Conservation (phyloP, 2,888 invertebrate species). For the Harpagoxenus sublaevis region DNA sequence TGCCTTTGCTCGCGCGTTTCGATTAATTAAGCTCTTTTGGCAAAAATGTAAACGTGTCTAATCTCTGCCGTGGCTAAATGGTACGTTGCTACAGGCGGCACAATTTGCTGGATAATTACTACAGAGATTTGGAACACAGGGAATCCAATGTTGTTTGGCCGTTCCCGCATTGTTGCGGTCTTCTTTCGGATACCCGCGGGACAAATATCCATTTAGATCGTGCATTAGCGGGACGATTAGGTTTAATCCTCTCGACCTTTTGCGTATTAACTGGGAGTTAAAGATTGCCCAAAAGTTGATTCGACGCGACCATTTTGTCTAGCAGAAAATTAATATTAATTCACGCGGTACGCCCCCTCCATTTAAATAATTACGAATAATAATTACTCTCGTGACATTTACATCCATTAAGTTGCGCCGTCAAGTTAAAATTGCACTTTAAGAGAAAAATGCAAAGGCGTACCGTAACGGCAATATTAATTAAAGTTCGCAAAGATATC, state of each 20-base stretch:
- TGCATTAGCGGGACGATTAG: constrained; percentile 70
- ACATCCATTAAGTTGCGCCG: constrained; percentile 3
- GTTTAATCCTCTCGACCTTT: constrained; percentile 68
- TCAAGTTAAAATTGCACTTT: constrained; percentile 16
- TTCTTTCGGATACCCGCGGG: constrained; percentile 64
- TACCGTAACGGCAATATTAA: constrained; percentile 43
- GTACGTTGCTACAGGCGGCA: constrained; percentile 44
- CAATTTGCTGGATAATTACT: constrained; percentile 54
- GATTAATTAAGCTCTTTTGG: constrained; percentile 27
- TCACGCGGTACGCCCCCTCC: not conserved
- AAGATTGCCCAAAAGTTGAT: constrained; percentile 29
- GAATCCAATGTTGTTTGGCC: constrained; percentile 40
- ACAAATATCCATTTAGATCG: constrained; percentile 70
- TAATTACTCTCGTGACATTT: constrained; percentile 32
- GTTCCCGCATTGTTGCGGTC: constrained; percentile 55
- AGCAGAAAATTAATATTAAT: constrained; percentile 10
- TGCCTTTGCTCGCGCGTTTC: not conserved
- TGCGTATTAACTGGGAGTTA: constrained; percentile 39
- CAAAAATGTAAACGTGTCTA: constrained; percentile 39
- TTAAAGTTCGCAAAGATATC: constrained; percentile 36
- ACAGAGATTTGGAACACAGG: constrained; percentile 45
- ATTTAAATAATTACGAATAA: constrained; percentile 43
- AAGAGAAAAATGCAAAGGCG: constrained; percentile 33
- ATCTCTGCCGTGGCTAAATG: constrained; percentile 31
- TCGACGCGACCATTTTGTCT: not conserved